phyloP scores from a whole-genome alignment of 2,113 vertebrate species.

The Trematocara zebra region DNA sequence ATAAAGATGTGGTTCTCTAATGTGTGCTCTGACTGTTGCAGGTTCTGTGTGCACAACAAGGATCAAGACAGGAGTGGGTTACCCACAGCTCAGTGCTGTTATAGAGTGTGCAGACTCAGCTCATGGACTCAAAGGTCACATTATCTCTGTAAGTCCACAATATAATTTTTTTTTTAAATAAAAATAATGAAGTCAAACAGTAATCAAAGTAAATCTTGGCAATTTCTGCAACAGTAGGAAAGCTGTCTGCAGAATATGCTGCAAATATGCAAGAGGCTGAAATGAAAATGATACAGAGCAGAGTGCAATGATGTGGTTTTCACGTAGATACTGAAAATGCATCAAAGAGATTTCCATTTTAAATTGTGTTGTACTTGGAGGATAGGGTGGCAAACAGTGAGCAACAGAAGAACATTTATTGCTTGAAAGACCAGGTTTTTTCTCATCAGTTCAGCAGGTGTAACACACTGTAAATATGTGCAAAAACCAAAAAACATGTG shows the following conservation, averaged over 20 bases:
- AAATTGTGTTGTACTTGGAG: not conserved
- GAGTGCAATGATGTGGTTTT: not conserved
- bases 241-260: not conserved
- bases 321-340: not conserved
- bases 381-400: not conserved
- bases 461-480: not conserved
- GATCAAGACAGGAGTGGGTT: constrained; percentile 96
- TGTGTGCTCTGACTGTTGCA: constrained; percentile 38
- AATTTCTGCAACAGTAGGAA: not conserved
- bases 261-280: not conserved
- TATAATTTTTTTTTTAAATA: rapidly evolving
- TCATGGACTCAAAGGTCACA: constrained; percentile 96
- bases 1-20: not conserved
- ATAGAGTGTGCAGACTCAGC: constrained; percentile 98
- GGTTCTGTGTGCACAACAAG: constrained; percentile 97
- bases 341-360: not conserved
- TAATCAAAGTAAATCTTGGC: not conserved
- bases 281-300: not conserved
- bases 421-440: not conserved
- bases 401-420: not conserved
- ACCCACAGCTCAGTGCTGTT: constrained; percentile 96
- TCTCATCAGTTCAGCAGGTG: not conserved
- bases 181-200: not conserved
- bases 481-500: not conserved
- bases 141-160: constrained; percentile 86